These are phyloP conservation scores for Phortica okadai DNA, from an alignment of 2,888 invertebrate species.

Conservation along the genomic window DNA sequence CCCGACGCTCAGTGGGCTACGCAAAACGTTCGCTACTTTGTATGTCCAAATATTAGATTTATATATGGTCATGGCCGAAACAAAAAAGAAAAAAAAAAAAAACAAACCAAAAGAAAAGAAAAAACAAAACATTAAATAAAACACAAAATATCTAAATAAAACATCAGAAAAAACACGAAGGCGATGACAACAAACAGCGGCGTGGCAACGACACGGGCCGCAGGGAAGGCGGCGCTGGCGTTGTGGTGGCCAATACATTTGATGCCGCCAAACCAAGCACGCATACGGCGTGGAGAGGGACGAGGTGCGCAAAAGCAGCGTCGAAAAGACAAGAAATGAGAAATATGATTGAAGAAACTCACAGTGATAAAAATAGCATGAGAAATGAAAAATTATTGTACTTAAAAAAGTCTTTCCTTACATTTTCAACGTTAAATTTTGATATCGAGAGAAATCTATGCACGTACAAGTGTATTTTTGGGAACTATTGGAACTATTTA, in stretches of 20 bases:
- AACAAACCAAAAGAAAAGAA: conserved; percentile 22
- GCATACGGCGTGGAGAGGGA: conserved; percentile 36
- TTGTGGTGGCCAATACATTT: not conserved
- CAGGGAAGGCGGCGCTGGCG: not conserved
- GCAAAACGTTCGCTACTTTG: not conserved
- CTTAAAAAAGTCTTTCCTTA: conserved; percentile 40
- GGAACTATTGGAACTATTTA: conserved; percentile 58
- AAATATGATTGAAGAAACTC: conserved; percentile 69
- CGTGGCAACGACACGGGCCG: not conserved
- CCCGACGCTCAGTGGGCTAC: not conserved
- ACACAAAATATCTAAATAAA: conserved; percentile 21
- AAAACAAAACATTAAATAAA: conserved; percentile 29
- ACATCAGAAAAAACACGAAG: conserved; percentile 33
- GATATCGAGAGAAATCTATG: conserved; percentile 27
- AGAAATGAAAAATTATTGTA: conserved; percentile 62
- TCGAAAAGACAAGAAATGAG: conserved; percentile 55
- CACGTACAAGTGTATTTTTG: conserved; percentile 8
- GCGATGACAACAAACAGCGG: conserved; percentile 44
- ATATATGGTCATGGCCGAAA: conserved; percentile 63
- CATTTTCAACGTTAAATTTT: not conserved
- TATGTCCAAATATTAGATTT: conserved; percentile 27
- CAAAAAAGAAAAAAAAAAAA: conserved; percentile 38
- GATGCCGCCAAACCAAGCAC: conserved; percentile 33
- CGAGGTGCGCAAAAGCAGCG: not conserved
- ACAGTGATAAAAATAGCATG: conserved; percentile 61